phyloP scores from a whole-genome alignment of 2,888 invertebrate genomes.

The Tribolium freemani region DNA sequence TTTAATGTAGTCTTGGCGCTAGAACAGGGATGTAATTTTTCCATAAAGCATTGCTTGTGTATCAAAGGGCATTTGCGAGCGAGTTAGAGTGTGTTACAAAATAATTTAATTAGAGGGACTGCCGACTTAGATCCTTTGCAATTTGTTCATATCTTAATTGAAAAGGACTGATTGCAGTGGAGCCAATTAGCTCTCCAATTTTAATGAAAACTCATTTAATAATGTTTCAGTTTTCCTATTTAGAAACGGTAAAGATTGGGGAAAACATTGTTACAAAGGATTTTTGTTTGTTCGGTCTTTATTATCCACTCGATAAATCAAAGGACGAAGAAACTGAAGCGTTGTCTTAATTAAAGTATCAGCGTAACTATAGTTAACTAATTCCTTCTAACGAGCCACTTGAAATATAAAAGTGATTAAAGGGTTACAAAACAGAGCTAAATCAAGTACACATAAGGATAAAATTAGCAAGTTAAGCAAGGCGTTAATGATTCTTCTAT shows the following conservation, averaged over 20 bases:
- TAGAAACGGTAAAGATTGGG: neutral
- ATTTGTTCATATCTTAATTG: conserved; percentile 2
- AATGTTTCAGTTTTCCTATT: conserved; percentile 10
- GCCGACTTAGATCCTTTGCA: neutral
- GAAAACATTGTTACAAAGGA: conserved; percentile 4
- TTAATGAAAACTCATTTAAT: conserved; percentile 21
- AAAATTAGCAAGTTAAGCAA: neutral
- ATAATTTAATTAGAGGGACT: neutral
- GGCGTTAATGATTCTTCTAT: conserved; percentile 15
- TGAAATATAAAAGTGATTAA: conserved; percentile 37
- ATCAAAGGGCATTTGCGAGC: neutral
- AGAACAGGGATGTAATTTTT: neutral
- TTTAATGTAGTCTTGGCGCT: too few species aligned
- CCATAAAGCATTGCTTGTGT: neutral
- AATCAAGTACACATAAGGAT: conserved; percentile 29
- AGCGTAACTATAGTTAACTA: conserved; percentile 34
- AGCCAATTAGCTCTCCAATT: conserved; percentile 11
- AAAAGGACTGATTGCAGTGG: conserved; percentile 6
- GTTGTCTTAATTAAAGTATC: conserved; percentile 27
- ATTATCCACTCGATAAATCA: conserved; percentile 30
- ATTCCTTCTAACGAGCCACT: conserved; percentile 34
- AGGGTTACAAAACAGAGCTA: conserved; percentile 21
- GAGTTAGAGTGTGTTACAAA: neutral
- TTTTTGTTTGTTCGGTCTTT: conserved; percentile 20
- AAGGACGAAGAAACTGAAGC: conserved; percentile 9